Conservation (phyloP, 2,888 invertebrate genomes). For the Drosophila aldrichi region DNA sequence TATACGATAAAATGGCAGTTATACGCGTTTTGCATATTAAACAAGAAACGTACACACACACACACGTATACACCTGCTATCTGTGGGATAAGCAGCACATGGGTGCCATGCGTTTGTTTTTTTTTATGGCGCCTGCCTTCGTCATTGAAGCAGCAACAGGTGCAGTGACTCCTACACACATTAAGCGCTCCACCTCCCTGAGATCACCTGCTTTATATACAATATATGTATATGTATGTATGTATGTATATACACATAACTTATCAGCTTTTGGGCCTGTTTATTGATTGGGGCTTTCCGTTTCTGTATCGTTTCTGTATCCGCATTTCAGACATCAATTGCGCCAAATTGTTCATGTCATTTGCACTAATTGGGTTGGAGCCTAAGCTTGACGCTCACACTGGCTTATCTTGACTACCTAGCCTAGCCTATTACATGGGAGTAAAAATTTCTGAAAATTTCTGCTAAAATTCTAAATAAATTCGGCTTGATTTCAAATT, state of each 20-base stretch:
- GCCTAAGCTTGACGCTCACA: background rate
- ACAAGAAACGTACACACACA: conserved; percentile 21
- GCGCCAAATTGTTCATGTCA: conserved; percentile 18
- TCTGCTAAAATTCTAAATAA: too few relatives aligned
- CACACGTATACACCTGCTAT: conserved; percentile 17
- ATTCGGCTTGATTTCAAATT: background rate
- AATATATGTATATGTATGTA: background rate
- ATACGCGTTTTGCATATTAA: conserved; percentile 66
- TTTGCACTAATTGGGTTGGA: conserved; percentile 15
- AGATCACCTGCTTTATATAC: conserved; percentile 2
- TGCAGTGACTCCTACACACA: conserved; percentile 52
- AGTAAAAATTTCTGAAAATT: too few relatives aligned
- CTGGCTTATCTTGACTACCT: background rate
- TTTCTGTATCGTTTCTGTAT: conserved; percentile 4
- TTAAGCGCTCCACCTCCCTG: background rate
- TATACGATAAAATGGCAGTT: conserved; percentile 52
- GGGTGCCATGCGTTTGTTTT: conserved; percentile 30
- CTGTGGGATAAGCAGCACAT: conserved; percentile 30
- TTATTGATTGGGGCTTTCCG: conserved; percentile 37
- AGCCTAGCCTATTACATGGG: background rate
- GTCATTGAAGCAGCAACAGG: conserved; percentile 64
- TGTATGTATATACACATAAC: background rate
- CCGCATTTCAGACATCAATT: conserved; percentile 20
- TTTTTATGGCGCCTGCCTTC: conserved; percentile 48
- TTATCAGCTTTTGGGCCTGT: conserved; percentile 2